phyloP scores from a whole-genome alignment of 2,888 invertebrate species.

The Tetramorium bicarinatum region DNA sequence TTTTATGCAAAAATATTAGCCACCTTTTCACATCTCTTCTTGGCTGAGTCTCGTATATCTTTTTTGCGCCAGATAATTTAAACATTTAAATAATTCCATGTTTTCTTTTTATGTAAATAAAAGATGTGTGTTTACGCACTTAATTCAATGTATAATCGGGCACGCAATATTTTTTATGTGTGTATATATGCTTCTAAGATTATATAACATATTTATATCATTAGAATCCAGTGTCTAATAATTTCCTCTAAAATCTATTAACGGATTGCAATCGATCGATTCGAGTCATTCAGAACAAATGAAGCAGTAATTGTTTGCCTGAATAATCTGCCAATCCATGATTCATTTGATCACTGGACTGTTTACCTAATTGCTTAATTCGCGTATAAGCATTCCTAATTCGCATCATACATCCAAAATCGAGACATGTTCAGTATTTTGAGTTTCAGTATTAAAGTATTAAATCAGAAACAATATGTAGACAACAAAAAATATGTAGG shows the following conservation, averaged over 20 bases:
- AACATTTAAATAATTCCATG: background rate
- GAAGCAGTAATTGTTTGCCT: slow-evolving; percentile 25
- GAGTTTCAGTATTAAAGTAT: too few relatives aligned
- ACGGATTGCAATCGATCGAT: background rate
- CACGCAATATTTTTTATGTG: background rate
- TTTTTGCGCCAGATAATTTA: background rate
- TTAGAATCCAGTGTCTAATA: background rate
- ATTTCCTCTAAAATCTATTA: slow-evolving; percentile 3
- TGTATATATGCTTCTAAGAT: background rate
- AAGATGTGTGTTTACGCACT: background rate
- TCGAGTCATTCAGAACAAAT: slow-evolving; percentile 32
- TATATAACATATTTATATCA: background rate
- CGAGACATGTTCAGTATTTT: background rate
- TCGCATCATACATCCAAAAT: slow-evolving; percentile 2
- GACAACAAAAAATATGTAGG: background rate
- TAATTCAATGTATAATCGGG: background rate
- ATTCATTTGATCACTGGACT: slow-evolving; percentile 32
- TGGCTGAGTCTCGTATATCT: background rate
- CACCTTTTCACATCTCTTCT: background rate
- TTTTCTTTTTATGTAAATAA: background rate
- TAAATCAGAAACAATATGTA: background rate
- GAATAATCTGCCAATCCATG: slow-evolving; percentile 30
- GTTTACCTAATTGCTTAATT: slow-evolving; percentile 41
- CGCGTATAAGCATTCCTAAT: background rate
- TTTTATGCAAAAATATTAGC: background rate